These are phyloP conservation scores for Serinus canaria DNA, from an alignment of 2,113 vertebrate genomes.

Conservation along the genomic window DNA sequence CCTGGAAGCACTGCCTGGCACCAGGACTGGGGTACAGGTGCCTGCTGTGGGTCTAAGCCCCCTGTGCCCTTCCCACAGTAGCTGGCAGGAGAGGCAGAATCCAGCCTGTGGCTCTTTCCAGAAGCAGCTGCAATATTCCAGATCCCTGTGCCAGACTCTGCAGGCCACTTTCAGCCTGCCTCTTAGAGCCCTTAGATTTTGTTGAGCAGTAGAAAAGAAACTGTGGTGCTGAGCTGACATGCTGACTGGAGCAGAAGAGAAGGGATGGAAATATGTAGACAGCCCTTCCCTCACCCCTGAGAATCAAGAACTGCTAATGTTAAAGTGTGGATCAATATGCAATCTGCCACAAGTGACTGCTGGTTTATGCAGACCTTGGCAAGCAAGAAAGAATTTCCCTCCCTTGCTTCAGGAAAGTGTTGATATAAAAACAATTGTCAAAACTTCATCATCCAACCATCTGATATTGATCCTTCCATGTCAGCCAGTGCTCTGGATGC, in stretches of 20 bases:
- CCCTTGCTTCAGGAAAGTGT: not conserved
- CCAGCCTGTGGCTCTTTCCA: rapidly evolving
- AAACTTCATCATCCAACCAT: not conserved
- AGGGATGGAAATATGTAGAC: not conserved
- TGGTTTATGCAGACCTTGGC: not conserved
- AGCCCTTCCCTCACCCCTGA: not conserved
- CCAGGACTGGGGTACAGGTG: not conserved
- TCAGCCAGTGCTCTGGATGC: not conserved
- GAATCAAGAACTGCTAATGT: not conserved
- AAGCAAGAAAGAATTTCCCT: conserved; percentile 6
- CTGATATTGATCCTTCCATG: not conserved
- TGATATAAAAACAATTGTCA: conserved; percentile 41
- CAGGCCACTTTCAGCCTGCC: not conserved
- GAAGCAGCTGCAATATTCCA: not conserved
- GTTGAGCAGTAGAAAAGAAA: not conserved
- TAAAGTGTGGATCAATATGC: not conserved
- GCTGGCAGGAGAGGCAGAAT: not conserved
- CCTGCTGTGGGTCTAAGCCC: too few relatives aligned
- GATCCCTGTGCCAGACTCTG: not conserved
- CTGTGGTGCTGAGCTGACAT: not conserved
- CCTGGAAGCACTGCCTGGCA: not conserved
- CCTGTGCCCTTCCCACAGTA: not conserved
- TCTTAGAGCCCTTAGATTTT: not conserved
- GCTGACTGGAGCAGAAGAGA: not conserved
- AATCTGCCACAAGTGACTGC: conserved; percentile 9